Evolutionary conservation across 2,888 invertebrate species (phyloP).

Genomic region (Drosophila basisetae): DNA sequence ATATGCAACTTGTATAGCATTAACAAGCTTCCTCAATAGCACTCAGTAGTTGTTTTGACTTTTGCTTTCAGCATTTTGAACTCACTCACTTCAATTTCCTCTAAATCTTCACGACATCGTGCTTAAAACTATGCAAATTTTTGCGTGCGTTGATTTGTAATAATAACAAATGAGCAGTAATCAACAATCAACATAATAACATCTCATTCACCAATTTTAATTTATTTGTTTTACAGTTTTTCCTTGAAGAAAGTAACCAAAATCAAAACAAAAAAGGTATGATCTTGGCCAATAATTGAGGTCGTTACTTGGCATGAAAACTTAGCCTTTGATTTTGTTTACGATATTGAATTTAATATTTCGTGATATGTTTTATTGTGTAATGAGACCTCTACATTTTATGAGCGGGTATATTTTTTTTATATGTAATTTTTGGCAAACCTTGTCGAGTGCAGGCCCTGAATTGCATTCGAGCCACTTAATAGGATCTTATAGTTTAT

Average conservation of each 20-base stretch:
- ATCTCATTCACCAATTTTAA: constrained; percentile 39
- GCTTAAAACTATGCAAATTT: constrained; percentile 63
- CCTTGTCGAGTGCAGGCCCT: constrained; percentile 65
- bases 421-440: constrained; percentile 50
- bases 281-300: constrained; percentile 59
- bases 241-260: constrained; percentile 68
- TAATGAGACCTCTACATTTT: constrained; percentile 42
- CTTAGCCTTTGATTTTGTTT: constrained; percentile 32
- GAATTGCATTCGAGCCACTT: constrained; percentile 65
- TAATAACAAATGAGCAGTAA: constrained; percentile 37
- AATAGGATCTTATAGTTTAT: constrained; percentile 47
- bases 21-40: constrained; percentile 1
- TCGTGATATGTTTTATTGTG: constrained; percentile 57
- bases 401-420: constrained; percentile 12
- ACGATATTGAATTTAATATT: constrained; percentile 51
- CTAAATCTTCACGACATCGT: constrained; percentile 65
- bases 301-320: constrained; percentile 44
- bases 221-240: constrained; percentile 43
- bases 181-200: constrained; percentile 44
- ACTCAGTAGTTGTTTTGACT: constrained; percentile 11
- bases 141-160: constrained; percentile 62
- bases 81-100: constrained; percentile 43
- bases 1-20: constrained; percentile 1
- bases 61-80: constrained; percentile 35
- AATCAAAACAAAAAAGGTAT: constrained; percentile 23